A percentile compares a stretch with the other conserved stretches of the same genome.
Evolutionary conservation across 2,113 vertebrate species (phyloP).

Genomic region (Halcyon malimbica): DNA sequence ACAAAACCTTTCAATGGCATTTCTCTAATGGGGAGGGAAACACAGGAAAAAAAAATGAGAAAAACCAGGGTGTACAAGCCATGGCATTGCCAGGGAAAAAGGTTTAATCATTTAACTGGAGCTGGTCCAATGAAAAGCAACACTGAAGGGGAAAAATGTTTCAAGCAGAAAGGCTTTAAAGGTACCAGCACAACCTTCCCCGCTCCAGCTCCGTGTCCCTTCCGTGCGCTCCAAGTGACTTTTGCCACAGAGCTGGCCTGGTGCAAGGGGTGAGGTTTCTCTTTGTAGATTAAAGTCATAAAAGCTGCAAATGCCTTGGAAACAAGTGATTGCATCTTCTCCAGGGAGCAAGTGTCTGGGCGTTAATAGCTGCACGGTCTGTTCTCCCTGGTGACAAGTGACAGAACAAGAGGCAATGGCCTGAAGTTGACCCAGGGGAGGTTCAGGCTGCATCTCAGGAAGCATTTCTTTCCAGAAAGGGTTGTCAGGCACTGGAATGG

Average conservation of each 20-base stretch:
- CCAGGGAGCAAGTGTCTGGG: not conserved
- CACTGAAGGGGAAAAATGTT: not conserved
- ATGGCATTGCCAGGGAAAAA: not conserved
- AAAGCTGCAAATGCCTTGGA: not conserved
- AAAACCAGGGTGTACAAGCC: not conserved
- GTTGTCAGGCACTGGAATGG: too few relatives aligned
- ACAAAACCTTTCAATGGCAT: slow-evolving; percentile 94
- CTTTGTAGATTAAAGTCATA: not conserved
- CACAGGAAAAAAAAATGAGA: not conserved
- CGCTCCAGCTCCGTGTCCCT: not conserved
- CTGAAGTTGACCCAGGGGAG: too few relatives aligned
- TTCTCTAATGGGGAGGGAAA: slow-evolving; percentile 76
- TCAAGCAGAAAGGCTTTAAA: not conserved
- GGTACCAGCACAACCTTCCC: not conserved
- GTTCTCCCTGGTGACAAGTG: too few relatives aligned
- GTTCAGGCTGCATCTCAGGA: too few relatives aligned
- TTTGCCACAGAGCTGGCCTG: not conserved
- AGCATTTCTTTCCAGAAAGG: too few relatives aligned
- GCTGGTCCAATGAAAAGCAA: not conserved
- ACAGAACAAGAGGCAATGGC: too few relatives aligned
- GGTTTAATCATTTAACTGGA: accelerated
- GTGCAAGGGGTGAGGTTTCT: not conserved
- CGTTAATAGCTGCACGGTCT: not conserved
- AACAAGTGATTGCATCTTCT: not conserved
- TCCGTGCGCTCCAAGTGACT: not conserved